These are phyloP conservation scores for Xylocopa sonorina DNA, from an alignment of 1,140 invertebrate genomes.

Conservation along the genomic window DNA sequence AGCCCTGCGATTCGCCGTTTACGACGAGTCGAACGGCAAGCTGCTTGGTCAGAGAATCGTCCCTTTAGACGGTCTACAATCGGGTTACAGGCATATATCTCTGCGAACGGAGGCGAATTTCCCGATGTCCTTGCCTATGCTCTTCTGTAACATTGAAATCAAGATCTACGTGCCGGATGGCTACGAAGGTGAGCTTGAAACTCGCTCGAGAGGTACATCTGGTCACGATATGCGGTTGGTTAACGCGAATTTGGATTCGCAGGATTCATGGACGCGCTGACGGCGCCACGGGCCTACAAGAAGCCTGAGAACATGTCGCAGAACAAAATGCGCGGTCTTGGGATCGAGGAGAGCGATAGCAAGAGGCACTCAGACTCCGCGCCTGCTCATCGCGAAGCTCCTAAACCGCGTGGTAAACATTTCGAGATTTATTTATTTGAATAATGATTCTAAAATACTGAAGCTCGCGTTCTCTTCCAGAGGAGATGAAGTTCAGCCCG, in stretches of 20 bases:
- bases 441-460: no score
- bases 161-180: slow-evolving; percentile 99
- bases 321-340: slow-evolving; percentile 77
- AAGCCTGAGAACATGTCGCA: slow-evolving; percentile 76
- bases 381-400: slow-evolving; percentile 73
- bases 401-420: slow-evolving; percentile 75
- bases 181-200: slow-evolving; percentile 89
- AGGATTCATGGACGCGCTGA: slow-evolving; percentile 99
- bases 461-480: no score
- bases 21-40: slow-evolving; percentile 97
- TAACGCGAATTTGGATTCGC: slow-evolving; percentile 53
- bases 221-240: no score
- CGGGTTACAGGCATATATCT: slow-evolving; percentile 98
- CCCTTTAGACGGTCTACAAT: slow-evolving; percentile 98
- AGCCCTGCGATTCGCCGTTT: slow-evolving; percentile 98
- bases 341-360: slow-evolving; percentile 78
- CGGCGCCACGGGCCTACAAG: slow-evolving; percentile 95
- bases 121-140: slow-evolving; percentile 98
- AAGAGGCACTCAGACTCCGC: slow-evolving; percentile 72
- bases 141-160: slow-evolving; percentile 99
- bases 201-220: no score
- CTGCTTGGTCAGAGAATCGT: slow-evolving; percentile 98
- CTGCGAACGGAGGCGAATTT: slow-evolving; percentile 99
- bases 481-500: slow-evolving; percentile 92
- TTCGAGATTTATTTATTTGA: no score